Base-by-base conservation (phyloP, 2,797 vertebrate species). In the Eospalax fontanierii region DNA sequence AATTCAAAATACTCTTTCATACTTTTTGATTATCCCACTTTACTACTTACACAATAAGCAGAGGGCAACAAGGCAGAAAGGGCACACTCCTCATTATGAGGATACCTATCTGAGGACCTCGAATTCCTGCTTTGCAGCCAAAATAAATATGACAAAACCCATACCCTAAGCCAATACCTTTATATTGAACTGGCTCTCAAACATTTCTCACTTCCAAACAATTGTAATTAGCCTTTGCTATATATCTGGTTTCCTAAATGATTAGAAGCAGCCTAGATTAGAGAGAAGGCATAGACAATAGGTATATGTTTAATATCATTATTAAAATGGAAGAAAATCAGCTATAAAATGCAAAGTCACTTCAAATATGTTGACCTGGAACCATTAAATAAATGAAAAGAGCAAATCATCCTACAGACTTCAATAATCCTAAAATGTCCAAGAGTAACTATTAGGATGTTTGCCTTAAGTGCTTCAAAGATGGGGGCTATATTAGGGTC, bases 141-240 rank as follows among this genome's bases (percentile, higher is more conserved):
- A 96, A 97, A 79, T 95, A 95, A 93, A 57, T 22, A 70, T 35
- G 43, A 89, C n/a, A 80, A 83, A 95, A 81, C 14, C 35, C 81
- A 88, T 40, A 95, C 50, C 33, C 22, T 90, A 94, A 95, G 91
- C 22, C 8, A 79, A 83, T 30, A 80, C 16, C 35, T 4, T 66
- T 71, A 94, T 24, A 94, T 30, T 96, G 21, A 93, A 91, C 0
- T 19, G 43, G 46, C 50, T 87, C n/a, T 95, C 59, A 87, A 46
- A 89, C 59, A 95, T 88, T 92, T 85, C 54, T 96, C 26, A 87
- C 9, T 85, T 91, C 66, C 92, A 80, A 94, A 75, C 16, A 94
- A 75, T n/a, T 38, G 2, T 76, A 76, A 96, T 92, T 22, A 93
- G 76, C 33, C n/a, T 80, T 94, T 24, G 35, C 61, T 89, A 89